Evolutionary conservation across 2,113 vertebrate genomes (phyloP), one percentile per base, ranked within the genome.

Genomic region (Eleginops maclovinus): DNA sequence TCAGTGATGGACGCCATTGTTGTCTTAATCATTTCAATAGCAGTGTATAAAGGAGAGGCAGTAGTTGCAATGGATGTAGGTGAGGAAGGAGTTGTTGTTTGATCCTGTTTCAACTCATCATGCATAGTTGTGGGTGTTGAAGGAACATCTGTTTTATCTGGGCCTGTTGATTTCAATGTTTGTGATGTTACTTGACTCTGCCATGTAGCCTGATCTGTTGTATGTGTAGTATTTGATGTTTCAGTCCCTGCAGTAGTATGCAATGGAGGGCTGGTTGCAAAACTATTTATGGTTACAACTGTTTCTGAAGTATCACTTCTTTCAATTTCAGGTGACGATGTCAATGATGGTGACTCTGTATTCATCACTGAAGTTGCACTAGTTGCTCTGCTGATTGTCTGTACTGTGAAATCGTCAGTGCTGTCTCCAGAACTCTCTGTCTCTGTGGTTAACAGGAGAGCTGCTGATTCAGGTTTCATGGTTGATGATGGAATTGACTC

Each of bases 1-100:
- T 77, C 79, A 62, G 67, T 85, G 11, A 91, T 44, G 40, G 89
- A 70, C 8, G 73, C 49, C 64, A 90, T 46, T 72, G 87, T 91
- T 64, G 85, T 81, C 28, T 66, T 85, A 2, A 92, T 69, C 0
- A 76, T 59, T 77, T 89, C 72, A 83, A 90, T 63, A 26, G 83
- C 82, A 70, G 31, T 88, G 36, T 91, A 66, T 46, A 89, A 75
- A 9, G 84, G 44, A 12, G 85, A 87, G 6, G 36, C 53, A 68
- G 81, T 81, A 0, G 64, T 79, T 76, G 19, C 3, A 77, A 24
- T 55, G 2, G 76, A 67, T 65, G 82, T 24, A 47, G 58, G 5
- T 65, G 55, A 56, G 26, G 24, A 19, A 36, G 41, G 26, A 61
- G 54, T 12, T 14, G 68, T 46, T 69, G 61, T 76, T n/a, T 74